Evolutionary conservation across 2,113 vertebrate species (phyloP), one percentile per base, ranked within the genome.

Genomic region (Alosa alosa): DNA sequence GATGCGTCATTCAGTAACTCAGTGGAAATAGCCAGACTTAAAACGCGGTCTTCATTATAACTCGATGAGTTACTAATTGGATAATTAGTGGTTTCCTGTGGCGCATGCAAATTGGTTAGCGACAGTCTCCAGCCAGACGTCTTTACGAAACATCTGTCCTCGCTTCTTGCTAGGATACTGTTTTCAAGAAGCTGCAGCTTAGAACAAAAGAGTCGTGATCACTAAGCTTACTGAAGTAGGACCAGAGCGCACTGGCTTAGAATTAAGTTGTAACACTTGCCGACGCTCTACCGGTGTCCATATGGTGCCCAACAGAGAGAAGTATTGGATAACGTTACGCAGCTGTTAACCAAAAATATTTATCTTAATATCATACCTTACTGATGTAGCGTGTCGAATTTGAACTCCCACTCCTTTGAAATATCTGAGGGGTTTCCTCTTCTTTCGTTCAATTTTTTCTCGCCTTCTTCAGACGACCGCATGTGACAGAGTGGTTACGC

Each of bases 181-280:
- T 39, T 39, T 75, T 75, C 68, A 75, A 75, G 5, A 39, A 31
- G 68, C 31, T 75, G 68, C 13, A 39, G 68, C 68, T 31, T 39
- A 17, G 68, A 39, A 75, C 68, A 75, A 75, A 39, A 75, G 68
- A 36, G 68, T 75, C 68, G 68, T 75, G 68, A 39, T 75, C 60
- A 68, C 60, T 36, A 10, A 75, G 31, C 13, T 75, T 39, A 36
- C 31, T 75, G 68, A 75, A 75, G 31, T 39, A 17, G 3, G 31
- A 36, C 31, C 31, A 39, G 10, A 3, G 25, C 39, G 11, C 25
- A 75, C 25, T 17, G 31, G 25, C 31, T 39, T 13, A 31, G 11
- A 75, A 15, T 75, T 11, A 75, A 75, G 68, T 75, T 75, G 68
- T 75, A 39, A 0, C 11, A 39, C 13, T 39, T 75, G 25, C 4